These are phyloP conservation scores for Nerophis ophidion DNA, from an alignment of 2,113 vertebrate genomes.

Conservation along the genomic window DNA sequence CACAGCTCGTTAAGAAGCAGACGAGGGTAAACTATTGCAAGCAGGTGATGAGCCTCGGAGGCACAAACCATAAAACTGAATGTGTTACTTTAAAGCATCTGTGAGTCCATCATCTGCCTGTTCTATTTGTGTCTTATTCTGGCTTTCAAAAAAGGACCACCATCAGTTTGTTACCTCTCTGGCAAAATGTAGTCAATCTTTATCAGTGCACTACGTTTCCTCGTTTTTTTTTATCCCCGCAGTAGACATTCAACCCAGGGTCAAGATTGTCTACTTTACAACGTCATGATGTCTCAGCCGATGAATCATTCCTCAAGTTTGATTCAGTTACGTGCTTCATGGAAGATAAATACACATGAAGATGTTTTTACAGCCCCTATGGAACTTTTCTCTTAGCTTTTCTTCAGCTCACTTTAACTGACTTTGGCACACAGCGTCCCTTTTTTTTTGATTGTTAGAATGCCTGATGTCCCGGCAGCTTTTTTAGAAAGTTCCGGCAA, in stretches of 20 bases:
- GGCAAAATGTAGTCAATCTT: conserved; percentile 9
- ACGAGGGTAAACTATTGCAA: conserved; percentile 9
- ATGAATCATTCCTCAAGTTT: conserved; percentile 4
- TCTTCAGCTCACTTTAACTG: not conserved
- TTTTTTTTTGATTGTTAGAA: too few species aligned
- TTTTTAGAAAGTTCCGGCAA: too few species aligned
- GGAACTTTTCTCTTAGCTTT: conserved; percentile 5
- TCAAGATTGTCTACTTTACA: not conserved
- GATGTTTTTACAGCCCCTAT: not conserved
- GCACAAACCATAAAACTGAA: conserved; percentile 13
- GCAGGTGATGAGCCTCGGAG: conserved; percentile 6
- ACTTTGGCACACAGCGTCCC: not conserved
- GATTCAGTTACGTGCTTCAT: not conserved
- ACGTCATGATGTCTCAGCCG: not conserved
- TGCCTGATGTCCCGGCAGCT: too few species aligned
- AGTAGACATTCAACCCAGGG: not conserved
- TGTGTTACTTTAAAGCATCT: conserved; percentile 12
- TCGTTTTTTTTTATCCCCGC: not conserved
- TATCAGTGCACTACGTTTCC: conserved; percentile 2
- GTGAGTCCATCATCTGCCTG: not conserved
- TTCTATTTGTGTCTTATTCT: conserved; percentile 7
- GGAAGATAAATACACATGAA: conserved; percentile 3
- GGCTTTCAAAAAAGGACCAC: conserved; percentile 7
- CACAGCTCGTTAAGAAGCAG: conserved; percentile 18
- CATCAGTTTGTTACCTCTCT: conserved; percentile 7